Conservation (phyloP, 2,113 vertebrate species). For the Caloenas nicobarica region DNA sequence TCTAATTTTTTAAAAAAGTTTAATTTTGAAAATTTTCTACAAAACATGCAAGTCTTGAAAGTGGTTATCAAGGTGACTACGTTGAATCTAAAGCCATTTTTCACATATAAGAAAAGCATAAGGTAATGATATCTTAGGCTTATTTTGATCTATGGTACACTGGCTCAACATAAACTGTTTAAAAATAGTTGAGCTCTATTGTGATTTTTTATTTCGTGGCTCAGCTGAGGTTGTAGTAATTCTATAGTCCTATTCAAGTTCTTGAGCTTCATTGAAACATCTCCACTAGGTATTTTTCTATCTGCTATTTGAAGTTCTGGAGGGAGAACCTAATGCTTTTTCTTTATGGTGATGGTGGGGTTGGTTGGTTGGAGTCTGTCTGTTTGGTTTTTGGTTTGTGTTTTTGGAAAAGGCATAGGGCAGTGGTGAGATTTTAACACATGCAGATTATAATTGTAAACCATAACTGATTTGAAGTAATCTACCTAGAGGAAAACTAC, state of each 20-base stretch:
- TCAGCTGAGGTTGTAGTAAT: not conserved
- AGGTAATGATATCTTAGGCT: not conserved
- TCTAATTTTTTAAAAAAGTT: fast-evolving
- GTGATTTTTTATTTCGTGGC: not conserved
- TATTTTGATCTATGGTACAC: not conserved
- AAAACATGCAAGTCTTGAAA: not conserved
- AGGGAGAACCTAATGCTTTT: not conserved
- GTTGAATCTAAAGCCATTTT: not conserved
- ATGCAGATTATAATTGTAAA: not conserved
- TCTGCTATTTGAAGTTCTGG: not conserved
- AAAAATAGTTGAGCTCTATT: not conserved
- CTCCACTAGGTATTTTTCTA: not conserved
- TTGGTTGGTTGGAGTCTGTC: not conserved
- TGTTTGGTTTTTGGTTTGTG: not conserved
- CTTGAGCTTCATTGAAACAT: not conserved
- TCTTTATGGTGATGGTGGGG: too few relatives aligned
- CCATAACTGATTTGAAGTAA: not conserved
- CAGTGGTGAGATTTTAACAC: not conserved
- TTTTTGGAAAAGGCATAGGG: not conserved
- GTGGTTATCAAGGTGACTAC: fast-evolving
- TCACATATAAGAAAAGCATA: not conserved
- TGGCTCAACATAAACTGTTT: not conserved
- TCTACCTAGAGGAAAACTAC: not conserved
- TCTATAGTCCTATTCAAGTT: not conserved
- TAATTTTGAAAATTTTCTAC: not conserved